Evolutionary conservation across 2,113 vertebrate species (phyloP), one percentile per base, ranked within the genome.

Genomic region (Triplophysa siluroides): DNA sequence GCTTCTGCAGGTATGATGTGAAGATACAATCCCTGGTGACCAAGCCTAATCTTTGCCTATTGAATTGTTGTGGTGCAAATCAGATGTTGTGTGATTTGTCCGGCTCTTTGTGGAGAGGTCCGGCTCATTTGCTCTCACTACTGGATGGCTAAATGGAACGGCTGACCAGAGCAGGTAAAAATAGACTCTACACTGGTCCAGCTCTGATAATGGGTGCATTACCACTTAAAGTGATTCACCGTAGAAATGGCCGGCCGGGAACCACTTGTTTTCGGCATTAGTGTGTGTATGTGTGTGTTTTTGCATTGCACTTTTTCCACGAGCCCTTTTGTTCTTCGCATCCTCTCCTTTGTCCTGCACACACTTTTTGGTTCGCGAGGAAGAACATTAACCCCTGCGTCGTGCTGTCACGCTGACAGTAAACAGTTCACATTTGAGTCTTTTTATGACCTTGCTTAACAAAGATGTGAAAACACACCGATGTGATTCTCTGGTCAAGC

Each of bases 91-190:
- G 63, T 88, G 88, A 91, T 90, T 90, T 86, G 84, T 76, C 84
- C 73, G 83, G 88, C 85, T 78, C 86, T 83, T 33, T 84, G 83
- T 87, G 43, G 82, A 91, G 86, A 88, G 86, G 85, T 83, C 83
- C 84, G 79, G 83, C 85, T 92, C 88, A 91, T 92, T 92, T 90
- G 88, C 86, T 88, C 88, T 90, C 89, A 91, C 91, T 90, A 90
- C 87, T 29, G 87, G 83, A 85, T 81, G 90, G 90, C 88, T 91
- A 92, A 92, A 92, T 91, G 91, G 90, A 78, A 81, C 45, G 84
- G 84, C 83, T 74, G 81, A 67, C 69, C 76, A 71, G 78, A 70
- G 70, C 24, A 85, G 82, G 88, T 89, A 92, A 93, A 94, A 93
- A 93, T 90, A 88, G 70, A 83, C 82, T 89, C 89, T 91, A 90